These are phyloP conservation scores for Hylaeus anthracinus DNA, from an alignment of 1,140 invertebrate genomes.

Conservation along the genomic window DNA sequence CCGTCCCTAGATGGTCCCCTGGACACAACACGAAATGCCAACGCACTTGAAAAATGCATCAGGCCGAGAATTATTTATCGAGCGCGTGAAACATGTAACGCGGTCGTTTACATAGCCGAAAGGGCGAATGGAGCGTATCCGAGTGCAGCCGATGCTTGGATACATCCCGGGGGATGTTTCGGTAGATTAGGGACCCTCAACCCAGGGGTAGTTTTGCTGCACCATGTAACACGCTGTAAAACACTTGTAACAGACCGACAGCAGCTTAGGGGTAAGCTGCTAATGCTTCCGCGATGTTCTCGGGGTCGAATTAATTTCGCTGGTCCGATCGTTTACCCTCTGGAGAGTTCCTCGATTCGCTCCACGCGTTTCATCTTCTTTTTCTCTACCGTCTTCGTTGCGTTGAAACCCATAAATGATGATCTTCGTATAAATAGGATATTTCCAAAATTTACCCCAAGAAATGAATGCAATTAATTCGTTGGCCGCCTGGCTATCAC, in stretches of 20 bases:
- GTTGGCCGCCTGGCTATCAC: too few species aligned
- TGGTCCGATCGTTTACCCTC: constrained; percentile 70
- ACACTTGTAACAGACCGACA: constrained; percentile 77
- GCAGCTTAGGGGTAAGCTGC: constrained; percentile 71
- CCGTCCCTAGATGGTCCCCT: too few species aligned
- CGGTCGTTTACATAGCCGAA: constrained; percentile 59
- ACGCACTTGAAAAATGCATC: constrained; percentile 53
- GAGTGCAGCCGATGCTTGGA: constrained; percentile 64
- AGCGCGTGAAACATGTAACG: constrained; percentile 60
- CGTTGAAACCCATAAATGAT: not conserved
- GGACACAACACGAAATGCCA: not conserved
- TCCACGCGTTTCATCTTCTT: constrained; percentile 23
- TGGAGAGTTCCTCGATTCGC: constrained; percentile 39
- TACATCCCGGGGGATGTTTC: constrained; percentile 78
- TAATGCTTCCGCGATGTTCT: constrained; percentile 77
- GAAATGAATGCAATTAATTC: too few species aligned
- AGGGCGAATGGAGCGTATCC: constrained; percentile 65
- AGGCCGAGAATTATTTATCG: constrained; percentile 58
- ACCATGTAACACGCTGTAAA: constrained; percentile 75
- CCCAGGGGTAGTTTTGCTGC: constrained; percentile 65
- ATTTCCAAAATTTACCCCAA: too few species aligned
- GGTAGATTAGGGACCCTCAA: constrained; percentile 78
- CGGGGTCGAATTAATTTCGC: constrained; percentile 78
- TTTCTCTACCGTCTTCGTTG: not conserved
- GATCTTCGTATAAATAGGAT: not conserved